Percentiles rank a stretch among this genome's conserved stretches.
Conservation (phyloP, 2,888 invertebrate genomes). For the Temnothorax rugatulus region DNA sequence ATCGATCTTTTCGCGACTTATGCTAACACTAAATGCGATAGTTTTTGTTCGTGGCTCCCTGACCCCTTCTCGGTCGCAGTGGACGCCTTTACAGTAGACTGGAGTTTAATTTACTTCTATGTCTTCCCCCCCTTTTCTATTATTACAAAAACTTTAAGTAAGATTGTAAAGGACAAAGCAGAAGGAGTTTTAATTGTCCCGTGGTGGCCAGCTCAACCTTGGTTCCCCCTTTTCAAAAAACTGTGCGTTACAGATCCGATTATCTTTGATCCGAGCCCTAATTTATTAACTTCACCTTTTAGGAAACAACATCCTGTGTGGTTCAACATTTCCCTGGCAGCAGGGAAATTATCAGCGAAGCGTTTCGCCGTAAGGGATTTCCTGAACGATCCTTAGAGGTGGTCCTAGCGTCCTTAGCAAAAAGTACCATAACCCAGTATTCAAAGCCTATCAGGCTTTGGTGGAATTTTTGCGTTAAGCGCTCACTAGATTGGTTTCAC, state of each 20-base stretch:
- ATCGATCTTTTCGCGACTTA: not conserved
- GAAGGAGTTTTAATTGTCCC: too few relatives aligned
- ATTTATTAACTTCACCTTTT: not conserved
- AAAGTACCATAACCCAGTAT: not conserved
- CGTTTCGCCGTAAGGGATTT: too few relatives aligned
- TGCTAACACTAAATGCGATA: not conserved
- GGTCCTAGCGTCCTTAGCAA: constrained; percentile 26
- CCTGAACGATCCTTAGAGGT: constrained; percentile 46
- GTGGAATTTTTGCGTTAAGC: not conserved
- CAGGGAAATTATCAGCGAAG: constrained; percentile 64
- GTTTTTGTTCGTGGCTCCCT: not conserved
- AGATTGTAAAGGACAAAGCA: not conserved
- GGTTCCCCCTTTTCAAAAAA: too few relatives aligned
- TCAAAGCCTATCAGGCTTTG: not conserved
- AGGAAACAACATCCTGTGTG: not conserved
- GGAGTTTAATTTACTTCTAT: constrained; percentile 23
- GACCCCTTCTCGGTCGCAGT: constrained; percentile 52
- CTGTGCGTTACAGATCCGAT: too few relatives aligned
- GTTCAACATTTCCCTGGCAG: constrained; percentile 62
- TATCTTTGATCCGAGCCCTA: not conserved
- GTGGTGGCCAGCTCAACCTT: too few relatives aligned
- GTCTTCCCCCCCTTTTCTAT: not conserved
- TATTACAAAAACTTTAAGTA: not conserved
- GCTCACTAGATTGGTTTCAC: not conserved
- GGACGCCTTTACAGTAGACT: not conserved